Conservation (phyloP, 2,888 invertebrate species). For the Apotomis capreana region DNA sequence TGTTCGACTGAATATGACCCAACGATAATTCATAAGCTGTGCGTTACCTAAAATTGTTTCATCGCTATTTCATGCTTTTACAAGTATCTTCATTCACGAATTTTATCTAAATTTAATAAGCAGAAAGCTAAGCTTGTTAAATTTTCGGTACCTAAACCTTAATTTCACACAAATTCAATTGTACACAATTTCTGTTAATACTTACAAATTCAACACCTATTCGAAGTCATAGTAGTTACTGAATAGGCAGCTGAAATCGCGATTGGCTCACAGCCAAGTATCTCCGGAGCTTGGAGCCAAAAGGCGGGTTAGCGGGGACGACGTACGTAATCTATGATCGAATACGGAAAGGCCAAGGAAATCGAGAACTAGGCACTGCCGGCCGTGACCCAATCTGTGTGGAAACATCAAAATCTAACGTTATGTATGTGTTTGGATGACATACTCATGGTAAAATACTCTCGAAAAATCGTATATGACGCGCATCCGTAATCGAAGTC, state of each 20-base stretch:
- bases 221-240: background rate
- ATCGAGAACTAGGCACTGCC: conserved; percentile 14
- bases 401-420: conserved; percentile 7
- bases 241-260: conserved; percentile 4
- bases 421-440: background rate
- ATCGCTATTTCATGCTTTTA: no score
- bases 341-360: conserved; percentile 37
- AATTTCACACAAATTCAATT: no score
- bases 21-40: no score
- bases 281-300: conserved; percentile 15
- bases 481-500: no score
- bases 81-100: no score
- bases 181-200: background rate
- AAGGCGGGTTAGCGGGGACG: conserved; percentile 18
- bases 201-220: conserved; percentile 3
- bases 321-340: conserved; percentile 30
- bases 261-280: conserved; percentile 34
- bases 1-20: no score
- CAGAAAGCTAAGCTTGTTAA: no score
- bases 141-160: no score
- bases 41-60: no score
- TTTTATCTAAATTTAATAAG: no score
- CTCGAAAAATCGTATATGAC: background rate
- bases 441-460: background rate
- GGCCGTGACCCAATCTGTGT: conserved; percentile 30